Percentiles rank a stretch among this genome's conserved stretches.
These are phyloP conservation scores for Acronicta leporina DNA, from an alignment of 2,888 invertebrate species.

Conservation along the genomic window DNA sequence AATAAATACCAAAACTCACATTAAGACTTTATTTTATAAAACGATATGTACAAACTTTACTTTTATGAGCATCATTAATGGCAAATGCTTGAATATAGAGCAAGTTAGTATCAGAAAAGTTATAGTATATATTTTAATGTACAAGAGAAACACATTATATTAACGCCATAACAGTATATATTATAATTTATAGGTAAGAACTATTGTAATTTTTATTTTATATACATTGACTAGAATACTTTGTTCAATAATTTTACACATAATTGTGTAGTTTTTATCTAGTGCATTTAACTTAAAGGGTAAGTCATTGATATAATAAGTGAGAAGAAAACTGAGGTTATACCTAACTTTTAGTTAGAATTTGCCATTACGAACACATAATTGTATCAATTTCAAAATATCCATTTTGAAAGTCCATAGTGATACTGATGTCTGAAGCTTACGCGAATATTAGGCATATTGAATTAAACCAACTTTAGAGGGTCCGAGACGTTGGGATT, in stretches of 20 bases:
- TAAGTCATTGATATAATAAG: neutral
- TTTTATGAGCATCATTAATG: constrained; percentile 49
- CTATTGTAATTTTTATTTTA: constrained; percentile 19
- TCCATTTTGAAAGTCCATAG: too few species aligned
- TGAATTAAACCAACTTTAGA: too few species aligned
- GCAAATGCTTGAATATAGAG: constrained; percentile 29
- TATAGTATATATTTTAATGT: constrained; percentile 48
- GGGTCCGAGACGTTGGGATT: too few species aligned
- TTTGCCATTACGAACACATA: too few species aligned
- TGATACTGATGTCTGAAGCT: too few species aligned
- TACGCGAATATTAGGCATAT: too few species aligned
- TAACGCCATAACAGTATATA: constrained; percentile 12
- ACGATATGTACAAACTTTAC: constrained; percentile 65
- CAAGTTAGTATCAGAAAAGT: constrained; percentile 18
- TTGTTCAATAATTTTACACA: neutral
- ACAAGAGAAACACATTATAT: constrained; percentile 66
- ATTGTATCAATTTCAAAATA: too few species aligned
- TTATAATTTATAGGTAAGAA: constrained; percentile 8
- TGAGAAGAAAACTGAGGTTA: too few species aligned
- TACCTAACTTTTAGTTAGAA: too few species aligned
- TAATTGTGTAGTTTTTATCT: neutral
- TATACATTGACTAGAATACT: constrained; percentile 21
- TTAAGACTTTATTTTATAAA: constrained; percentile 64
- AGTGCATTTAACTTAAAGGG: neutral
- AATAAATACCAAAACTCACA: constrained; percentile 39